Conservation (phyloP, 2,888 invertebrate species). For the Aphrophora alni region DNA sequence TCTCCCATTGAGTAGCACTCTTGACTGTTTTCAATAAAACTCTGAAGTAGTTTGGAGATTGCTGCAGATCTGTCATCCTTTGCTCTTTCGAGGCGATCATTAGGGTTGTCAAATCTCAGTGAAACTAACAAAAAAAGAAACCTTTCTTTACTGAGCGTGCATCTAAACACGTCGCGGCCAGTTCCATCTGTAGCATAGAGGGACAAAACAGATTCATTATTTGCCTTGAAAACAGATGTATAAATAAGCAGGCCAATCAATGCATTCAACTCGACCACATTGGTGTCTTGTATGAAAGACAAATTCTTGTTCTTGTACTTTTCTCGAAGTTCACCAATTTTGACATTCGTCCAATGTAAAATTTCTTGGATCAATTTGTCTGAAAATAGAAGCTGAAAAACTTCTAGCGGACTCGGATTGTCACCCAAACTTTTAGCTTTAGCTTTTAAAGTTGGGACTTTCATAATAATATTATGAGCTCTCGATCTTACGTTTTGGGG, state of each 20-base stretch:
- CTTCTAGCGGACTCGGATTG: not conserved
- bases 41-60: not conserved
- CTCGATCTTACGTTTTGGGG: constrained; percentile 7
- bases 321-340: not conserved
- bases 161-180: constrained; percentile 31
- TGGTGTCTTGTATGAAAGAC: not conserved
- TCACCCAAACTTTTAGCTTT: constrained; percentile 20
- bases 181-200: constrained; percentile 32
- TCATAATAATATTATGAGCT: constrained; percentile 2
- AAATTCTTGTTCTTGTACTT: not conserved
- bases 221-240: constrained; percentile 21
- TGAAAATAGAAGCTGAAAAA: too few species aligned
- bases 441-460: not conserved
- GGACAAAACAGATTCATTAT: constrained; percentile 2
- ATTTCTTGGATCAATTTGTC: too few species aligned
- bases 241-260: constrained; percentile 28
- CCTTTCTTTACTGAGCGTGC: constrained; percentile 23
- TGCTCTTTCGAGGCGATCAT: not conserved
- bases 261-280: constrained; percentile 16
- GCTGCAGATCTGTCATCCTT: not conserved
- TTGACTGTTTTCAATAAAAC: constrained; percentile 20
- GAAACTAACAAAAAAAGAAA: constrained; percentile 10
- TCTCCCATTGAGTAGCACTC: not conserved
- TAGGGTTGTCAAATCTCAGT: constrained; percentile 25
- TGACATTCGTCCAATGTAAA: constrained; percentile 10